These are phyloP conservation scores for Cuculus canorus DNA, from an alignment of 2,797 vertebrate genomes.

Conservation along the genomic window DNA sequence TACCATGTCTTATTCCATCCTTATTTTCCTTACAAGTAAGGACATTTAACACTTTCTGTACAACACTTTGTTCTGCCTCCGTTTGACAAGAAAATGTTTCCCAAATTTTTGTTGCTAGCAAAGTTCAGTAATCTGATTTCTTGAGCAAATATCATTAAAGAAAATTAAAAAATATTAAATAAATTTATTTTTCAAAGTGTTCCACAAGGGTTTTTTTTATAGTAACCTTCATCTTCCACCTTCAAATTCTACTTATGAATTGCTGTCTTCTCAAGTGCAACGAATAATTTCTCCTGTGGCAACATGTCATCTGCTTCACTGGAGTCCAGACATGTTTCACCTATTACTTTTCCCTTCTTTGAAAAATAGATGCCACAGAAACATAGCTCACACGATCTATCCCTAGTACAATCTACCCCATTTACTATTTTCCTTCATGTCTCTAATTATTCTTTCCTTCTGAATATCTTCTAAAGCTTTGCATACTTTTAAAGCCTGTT, in stretches of 20 bases:
- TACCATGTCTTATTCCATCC: neutral
- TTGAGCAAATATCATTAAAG: neutral
- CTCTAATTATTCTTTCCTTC: neutral
- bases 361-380: neutral
- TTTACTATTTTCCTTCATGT: neutral
- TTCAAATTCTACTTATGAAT: constrained; percentile 25
- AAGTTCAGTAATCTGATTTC: neutral
- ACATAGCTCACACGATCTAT: neutral
- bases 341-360: neutral
- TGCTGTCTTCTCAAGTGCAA: constrained; percentile 30
- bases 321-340: constrained; percentile 35
- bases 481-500: neutral
- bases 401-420: neutral
- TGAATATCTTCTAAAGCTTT: neutral
- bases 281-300: constrained; percentile 53
- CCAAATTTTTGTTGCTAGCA: neutral
- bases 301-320: constrained; percentile 56
- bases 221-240: neutral
- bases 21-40: neutral
- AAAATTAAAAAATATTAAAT: neutral
- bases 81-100: neutral
- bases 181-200: neutral
- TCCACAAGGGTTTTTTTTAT: neutral
- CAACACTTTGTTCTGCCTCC: neutral
- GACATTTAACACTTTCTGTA: neutral